Percentiles rank a stretch among this genome's conserved stretches.
Conservation (phyloP, 2,113 vertebrate species). For the Phylloscopus whistleri region DNA sequence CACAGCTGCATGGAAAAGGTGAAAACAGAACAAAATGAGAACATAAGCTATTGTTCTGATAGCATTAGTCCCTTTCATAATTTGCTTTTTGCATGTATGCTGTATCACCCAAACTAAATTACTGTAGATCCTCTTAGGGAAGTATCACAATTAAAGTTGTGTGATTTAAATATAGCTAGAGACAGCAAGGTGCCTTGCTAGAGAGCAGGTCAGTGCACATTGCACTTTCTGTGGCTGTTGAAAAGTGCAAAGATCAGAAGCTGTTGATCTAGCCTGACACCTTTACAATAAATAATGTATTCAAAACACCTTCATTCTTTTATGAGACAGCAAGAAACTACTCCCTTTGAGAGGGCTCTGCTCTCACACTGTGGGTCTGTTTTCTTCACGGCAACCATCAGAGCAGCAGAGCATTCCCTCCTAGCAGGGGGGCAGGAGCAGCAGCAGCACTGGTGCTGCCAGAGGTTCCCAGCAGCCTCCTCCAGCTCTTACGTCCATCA, state of each 20-base stretch:
- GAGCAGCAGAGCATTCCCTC: neutral
- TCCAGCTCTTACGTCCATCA: neutral
- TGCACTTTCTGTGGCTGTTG: neutral
- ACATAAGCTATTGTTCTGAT: neutral
- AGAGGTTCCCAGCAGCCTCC: neutral
- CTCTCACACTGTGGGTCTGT: fast-evolving
- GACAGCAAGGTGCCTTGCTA: neutral
- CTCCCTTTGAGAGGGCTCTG: neutral
- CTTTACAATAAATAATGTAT: neutral
- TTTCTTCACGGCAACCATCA: neutral
- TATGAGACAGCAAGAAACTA: fast-evolving
- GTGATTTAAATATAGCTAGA: neutral
- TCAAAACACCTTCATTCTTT: neutral
- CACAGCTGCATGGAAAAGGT: neutral
- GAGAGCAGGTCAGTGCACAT: neutral
- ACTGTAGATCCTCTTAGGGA: neutral
- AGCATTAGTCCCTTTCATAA: neutral
- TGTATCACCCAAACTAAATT: neutral
- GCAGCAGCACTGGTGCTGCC: neutral
- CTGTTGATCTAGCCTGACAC: neutral
- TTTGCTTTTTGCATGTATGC: neutral
- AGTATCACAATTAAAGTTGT: neutral
- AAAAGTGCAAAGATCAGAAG: neutral
- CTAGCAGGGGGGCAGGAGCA: neutral
- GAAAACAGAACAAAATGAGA: neutral